A percentile compares a stretch with the other conserved stretches of the same genome.
Evolutionary conservation across 2,888 invertebrate species (phyloP).

Genomic region (Tupiocoris notatus): DNA sequence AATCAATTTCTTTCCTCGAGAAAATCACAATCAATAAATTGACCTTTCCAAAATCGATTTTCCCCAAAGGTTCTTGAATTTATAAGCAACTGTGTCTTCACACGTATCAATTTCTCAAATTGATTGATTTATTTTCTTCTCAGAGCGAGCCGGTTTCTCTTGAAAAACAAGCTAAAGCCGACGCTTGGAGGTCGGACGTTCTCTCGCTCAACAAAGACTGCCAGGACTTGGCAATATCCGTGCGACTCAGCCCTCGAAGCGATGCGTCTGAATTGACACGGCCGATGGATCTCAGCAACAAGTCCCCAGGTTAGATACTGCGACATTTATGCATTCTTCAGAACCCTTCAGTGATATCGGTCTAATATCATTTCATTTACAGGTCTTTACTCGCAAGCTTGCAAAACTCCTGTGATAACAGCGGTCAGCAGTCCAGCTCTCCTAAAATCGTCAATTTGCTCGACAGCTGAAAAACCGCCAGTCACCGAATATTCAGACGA

Average conservation of each 20-base stretch:
- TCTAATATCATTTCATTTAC: not conserved
- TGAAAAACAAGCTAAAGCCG: conserved; percentile 24
- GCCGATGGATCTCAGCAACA: conserved; percentile 49
- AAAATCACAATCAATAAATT: too few relatives aligned
- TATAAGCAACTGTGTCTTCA: too few relatives aligned
- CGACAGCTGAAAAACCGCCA: conserved; percentile 63
- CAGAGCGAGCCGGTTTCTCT: conserved; percentile 29
- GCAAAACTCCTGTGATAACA: conserved; percentile 42
- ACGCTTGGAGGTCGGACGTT: conserved; percentile 30
- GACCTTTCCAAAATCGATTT: too few relatives aligned
- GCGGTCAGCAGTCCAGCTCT: conserved; percentile 62
- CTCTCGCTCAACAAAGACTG: conserved; percentile 39
- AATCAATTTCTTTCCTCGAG: too few relatives aligned
- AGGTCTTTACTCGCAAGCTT: conserved; percentile 10
- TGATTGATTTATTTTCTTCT: too few relatives aligned
- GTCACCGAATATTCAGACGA: conserved; percentile 46
- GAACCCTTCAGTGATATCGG: too few relatives aligned
- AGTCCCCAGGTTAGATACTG: conserved; percentile 30
- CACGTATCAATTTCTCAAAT: too few relatives aligned
- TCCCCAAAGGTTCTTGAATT: too few relatives aligned
- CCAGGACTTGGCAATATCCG: conserved; percentile 29
- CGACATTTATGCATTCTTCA: not conserved
- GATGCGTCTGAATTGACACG: conserved; percentile 35
- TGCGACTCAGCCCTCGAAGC: conserved; percentile 15
- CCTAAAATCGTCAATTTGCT: conserved; percentile 63